phyloP scores from a whole-genome alignment of 1,140 invertebrate genomes.

The Drosophila orosa region DNA sequence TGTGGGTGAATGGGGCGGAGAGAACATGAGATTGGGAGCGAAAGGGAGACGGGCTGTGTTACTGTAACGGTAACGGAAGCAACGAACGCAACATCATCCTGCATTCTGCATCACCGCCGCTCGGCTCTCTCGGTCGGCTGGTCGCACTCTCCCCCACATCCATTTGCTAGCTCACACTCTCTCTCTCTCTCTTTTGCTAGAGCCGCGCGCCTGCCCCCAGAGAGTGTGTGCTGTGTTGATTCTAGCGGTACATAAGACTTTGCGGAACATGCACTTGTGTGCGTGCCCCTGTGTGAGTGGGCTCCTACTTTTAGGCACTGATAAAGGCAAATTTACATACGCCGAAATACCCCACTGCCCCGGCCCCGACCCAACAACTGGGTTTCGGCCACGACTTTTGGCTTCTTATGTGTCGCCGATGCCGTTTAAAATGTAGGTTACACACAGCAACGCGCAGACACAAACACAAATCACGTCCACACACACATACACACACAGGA shows the following conservation, averaged over 20 bases:
- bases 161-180: background rate
- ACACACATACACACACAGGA: slow-evolving; percentile 21
- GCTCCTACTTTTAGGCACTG: slow-evolving; percentile 63
- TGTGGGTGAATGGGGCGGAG: slow-evolving; percentile 10
- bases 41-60: slow-evolving; percentile 8
- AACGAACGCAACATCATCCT: slow-evolving; percentile 51
- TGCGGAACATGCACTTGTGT: slow-evolving; percentile 43
- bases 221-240: slow-evolving; percentile 54
- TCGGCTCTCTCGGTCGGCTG: slow-evolving; percentile 15
- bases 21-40: background rate
- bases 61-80: slow-evolving; percentile 58
- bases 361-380: slow-evolving; percentile 22
- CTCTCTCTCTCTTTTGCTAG: slow-evolving; percentile 20
- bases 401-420: slow-evolving; percentile 54
- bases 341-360: slow-evolving; percentile 14
- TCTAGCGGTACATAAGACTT: slow-evolving; percentile 62
- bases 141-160: slow-evolving; percentile 1
- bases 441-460: slow-evolving; percentile 54
- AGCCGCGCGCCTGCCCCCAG: slow-evolving; percentile 56
- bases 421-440: slow-evolving; percentile 79
- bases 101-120: slow-evolving; percentile 42
- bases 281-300: slow-evolving; percentile 32
- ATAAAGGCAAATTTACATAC: slow-evolving; percentile 75
- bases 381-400: slow-evolving; percentile 71
- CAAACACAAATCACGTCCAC: slow-evolving; percentile 32